Conservation (phyloP, 2,113 vertebrate species). For the Arenaria interpres region DNA sequence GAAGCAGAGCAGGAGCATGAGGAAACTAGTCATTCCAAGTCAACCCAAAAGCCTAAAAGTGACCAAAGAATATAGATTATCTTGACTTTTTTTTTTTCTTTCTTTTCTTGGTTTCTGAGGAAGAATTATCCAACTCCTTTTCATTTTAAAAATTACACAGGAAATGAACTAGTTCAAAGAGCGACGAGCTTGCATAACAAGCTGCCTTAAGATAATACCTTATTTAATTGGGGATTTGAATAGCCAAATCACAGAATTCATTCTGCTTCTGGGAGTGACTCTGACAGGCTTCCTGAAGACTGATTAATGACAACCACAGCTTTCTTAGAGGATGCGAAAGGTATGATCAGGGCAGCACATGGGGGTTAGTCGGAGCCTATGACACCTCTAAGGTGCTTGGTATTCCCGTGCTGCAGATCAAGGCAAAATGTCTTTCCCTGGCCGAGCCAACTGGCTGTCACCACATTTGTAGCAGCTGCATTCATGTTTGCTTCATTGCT, state of each 20-base stretch:
- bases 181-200: neutral
- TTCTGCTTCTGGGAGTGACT: neutral
- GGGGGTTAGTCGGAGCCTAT: neutral
- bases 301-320: neutral
- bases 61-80: neutral
- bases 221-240: neutral
- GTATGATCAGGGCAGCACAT: fast-evolving
- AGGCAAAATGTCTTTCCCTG: neutral
- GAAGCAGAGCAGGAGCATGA: neutral
- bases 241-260: neutral
- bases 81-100: neutral
- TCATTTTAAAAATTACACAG: neutral
- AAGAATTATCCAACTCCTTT: neutral
- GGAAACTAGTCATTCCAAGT: neutral
- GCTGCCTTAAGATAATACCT: neutral
- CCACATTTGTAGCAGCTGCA: neutral
- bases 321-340: neutral
- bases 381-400: neutral
- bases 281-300: neutral
- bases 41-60: neutral
- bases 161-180: neutral
- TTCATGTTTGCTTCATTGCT: neutral
- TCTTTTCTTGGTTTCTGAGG: neutral
- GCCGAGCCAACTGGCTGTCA: neutral
- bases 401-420: neutral